Conservation (phyloP, 1,140 invertebrate genomes). For the Palaemon carinicauda region DNA sequence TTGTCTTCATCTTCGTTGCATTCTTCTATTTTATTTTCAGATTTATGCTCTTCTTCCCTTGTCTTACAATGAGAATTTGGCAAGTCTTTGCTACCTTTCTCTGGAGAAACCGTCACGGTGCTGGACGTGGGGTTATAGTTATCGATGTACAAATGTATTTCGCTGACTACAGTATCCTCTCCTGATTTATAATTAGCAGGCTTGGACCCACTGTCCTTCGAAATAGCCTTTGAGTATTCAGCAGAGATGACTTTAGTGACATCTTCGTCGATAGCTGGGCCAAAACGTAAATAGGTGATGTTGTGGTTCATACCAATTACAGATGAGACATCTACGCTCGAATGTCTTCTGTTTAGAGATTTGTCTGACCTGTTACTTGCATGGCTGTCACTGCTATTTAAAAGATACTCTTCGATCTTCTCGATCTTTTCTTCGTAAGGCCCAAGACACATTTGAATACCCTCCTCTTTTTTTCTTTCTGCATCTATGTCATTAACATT, state of each 20-base stretch:
- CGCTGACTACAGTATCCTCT: conserved; percentile 26
- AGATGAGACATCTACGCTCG: conserved; percentile 4
- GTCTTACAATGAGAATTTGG: no score
- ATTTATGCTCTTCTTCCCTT: neutral
- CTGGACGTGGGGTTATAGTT: neutral
- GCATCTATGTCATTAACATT: conserved; percentile 45
- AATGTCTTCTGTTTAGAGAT: neutral
- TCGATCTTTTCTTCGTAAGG: conserved; percentile 42
- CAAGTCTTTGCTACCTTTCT: no score
- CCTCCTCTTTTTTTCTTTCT: conserved; percentile 42
- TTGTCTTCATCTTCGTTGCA: no score
- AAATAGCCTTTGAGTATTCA: conserved; percentile 14
- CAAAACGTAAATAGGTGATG: conserved; percentile 42
- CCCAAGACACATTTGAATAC: conserved; percentile 40
- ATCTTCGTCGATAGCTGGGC: conserved; percentile 29
- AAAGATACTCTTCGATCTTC: conserved; percentile 40
- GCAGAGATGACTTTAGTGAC: conserved; percentile 20
- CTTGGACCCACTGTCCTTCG: neutral
- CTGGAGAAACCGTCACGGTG: no score
- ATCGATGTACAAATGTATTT: conserved; percentile 22
- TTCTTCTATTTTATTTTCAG: neutral
- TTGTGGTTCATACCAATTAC: conserved; percentile 46
- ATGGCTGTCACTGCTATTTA: conserved; percentile 38
- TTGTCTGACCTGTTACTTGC: neutral
- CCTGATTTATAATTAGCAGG: neutral